Evolutionary conservation across 2,797 vertebrate species (phyloP).

Genomic region (Epinephelus coioides): DNA sequence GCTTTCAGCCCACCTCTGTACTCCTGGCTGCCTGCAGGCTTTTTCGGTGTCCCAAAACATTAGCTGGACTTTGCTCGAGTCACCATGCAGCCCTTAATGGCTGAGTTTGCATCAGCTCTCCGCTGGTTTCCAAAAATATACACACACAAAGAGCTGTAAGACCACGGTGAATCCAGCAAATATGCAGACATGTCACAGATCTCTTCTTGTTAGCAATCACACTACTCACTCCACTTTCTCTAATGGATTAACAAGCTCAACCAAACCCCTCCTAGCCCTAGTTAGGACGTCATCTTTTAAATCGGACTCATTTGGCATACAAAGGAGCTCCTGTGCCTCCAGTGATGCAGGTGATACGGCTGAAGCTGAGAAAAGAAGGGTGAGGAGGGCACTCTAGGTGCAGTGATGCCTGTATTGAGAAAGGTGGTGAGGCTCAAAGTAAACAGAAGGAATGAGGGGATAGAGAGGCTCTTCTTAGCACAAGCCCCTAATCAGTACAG

Average conservation of each 20-base stretch:
- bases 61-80: constrained; percentile 71
- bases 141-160: constrained; percentile 29
- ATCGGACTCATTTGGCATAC: constrained; percentile 42
- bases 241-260: constrained; percentile 47
- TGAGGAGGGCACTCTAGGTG: constrained; percentile 36
- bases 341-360: constrained; percentile 55
- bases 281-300: constrained; percentile 52
- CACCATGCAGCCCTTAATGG: constrained; percentile 60
- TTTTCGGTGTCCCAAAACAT: constrained; percentile 74
- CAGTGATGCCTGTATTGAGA: constrained; percentile 46
- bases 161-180: constrained; percentile 37
- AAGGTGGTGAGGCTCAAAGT: constrained; percentile 73
- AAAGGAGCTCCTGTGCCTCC: constrained; percentile 40
- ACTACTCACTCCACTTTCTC: constrained; percentile 34
- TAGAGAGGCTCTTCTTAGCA: constrained; percentile 78
- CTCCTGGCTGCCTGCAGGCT: constrained; percentile 63
- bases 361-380: constrained; percentile 36
- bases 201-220: constrained; percentile 50
- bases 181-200: constrained; percentile 53
- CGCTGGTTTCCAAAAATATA: constrained; percentile 50
- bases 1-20: constrained; percentile 62
- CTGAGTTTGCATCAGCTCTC: constrained; percentile 59
- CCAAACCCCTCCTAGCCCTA: constrained; percentile 15
- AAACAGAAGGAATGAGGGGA: constrained; percentile 83
- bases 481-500: constrained; percentile 83